Evolutionary conservation across 2,888 invertebrate species (phyloP).

Genomic region (Arrhopalites spinosus): DNA sequence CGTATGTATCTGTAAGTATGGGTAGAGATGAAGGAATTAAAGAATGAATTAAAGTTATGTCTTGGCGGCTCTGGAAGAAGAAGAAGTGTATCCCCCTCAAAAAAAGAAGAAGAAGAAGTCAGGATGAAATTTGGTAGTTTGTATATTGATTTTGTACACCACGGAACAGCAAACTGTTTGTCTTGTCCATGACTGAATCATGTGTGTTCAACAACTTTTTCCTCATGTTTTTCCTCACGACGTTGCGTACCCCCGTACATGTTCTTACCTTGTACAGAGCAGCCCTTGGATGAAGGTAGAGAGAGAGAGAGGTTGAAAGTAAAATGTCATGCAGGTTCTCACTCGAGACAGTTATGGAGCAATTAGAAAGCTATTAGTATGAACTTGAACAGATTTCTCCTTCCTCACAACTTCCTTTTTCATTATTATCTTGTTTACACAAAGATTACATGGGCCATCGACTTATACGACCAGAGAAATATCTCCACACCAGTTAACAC

Average conservation of each 20-base stretch:
- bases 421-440: conserved; percentile 34
- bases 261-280: not conserved
- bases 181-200: conserved; percentile 26
- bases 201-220: conserved; percentile 19
- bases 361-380: conserved; percentile 47
- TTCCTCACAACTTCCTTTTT: conserved; percentile 30
- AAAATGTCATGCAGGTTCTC: conserved; percentile 44
- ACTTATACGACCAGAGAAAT: conserved; percentile 31
- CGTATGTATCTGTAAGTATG: not conserved
- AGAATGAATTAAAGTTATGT: conserved; percentile 24
- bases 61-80: conserved; percentile 20
- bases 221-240: not conserved
- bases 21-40: not conserved
- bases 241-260: no score
- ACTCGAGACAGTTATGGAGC: conserved; percentile 46
- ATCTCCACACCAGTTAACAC: conserved; percentile 31
- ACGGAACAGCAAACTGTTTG: conserved; percentile 42
- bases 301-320: conserved; percentile 13
- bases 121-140: conserved; percentile 35
- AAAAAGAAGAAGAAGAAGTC: no score
- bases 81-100: conserved; percentile 19
- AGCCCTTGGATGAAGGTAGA: not conserved
- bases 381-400: conserved; percentile 43
- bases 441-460: not conserved
- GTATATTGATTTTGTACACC: conserved; percentile 44